A percentile compares a stretch with the other conserved stretches of the same genome.
These are phyloP conservation scores for Bursaphelenchus mucronatus DNA, from an alignment of 1,140 invertebrate genomes.

Conservation along the genomic window DNA sequence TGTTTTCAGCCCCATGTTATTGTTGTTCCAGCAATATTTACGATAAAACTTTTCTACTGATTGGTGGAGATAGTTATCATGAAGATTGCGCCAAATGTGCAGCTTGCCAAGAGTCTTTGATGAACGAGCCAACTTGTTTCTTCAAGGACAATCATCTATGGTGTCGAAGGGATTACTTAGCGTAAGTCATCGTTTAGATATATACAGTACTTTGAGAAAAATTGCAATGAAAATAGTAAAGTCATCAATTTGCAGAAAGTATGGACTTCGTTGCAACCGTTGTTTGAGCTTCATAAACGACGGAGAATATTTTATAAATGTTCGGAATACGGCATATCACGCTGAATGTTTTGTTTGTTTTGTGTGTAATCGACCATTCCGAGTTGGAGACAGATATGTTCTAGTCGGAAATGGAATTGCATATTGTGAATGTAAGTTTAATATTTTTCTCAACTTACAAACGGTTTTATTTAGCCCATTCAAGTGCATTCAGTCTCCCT, in stretches of 20 bases:
- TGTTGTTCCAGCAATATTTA: constrained; percentile 17
- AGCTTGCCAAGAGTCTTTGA: constrained; percentile 27
- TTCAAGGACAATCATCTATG: constrained; percentile 25
- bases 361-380: constrained; percentile 20
- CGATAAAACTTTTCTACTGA: constrained; percentile 29
- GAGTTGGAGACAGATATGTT: constrained; percentile 28
- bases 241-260: constrained; percentile 29
- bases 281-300: constrained; percentile 26
- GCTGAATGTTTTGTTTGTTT: constrained; percentile 28
- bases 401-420: constrained; percentile 22
- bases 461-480: neutral
- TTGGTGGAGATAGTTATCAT: constrained; percentile 33
- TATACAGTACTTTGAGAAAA: neutral
- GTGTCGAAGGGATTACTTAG: constrained; percentile 28
- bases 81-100: constrained; percentile 28
- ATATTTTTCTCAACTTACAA: too few species aligned
- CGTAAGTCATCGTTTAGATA: constrained; percentile 27
- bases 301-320: constrained; percentile 27
- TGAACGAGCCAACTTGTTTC: constrained; percentile 19
- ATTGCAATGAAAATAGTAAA: constrained; percentile 6
- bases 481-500: neutral
- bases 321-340: constrained; percentile 19
- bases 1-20: neutral
- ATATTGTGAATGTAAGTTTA: constrained; percentile 33
- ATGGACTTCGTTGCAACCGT: constrained; percentile 19